Evolutionary conservation across 1,140 invertebrate species (phyloP).

Genomic region (Sycobia sp.): DNA sequence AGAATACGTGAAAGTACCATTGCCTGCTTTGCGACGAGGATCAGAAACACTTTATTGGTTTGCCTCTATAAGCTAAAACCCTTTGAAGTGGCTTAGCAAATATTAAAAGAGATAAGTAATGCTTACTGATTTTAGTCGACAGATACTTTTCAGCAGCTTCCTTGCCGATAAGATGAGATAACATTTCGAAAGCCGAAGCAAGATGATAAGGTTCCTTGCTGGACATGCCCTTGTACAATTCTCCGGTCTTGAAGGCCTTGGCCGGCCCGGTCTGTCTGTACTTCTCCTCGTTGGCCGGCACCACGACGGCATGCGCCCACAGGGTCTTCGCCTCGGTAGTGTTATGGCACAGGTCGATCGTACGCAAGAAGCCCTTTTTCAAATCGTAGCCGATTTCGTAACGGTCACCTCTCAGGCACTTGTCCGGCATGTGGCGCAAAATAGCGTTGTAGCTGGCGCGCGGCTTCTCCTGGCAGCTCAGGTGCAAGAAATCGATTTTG

Average conservation of each 20-base stretch:
- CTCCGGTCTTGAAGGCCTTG: constrained; percentile 10
- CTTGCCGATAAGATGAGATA: background rate
- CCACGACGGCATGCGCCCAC: constrained; percentile 13
- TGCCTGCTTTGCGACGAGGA: no score
- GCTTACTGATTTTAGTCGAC: constrained; percentile 1
- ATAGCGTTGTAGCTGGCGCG: constrained; percentile 8
- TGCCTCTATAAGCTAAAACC: no score
- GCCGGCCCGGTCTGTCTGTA: background rate
- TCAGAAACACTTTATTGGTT: no score
- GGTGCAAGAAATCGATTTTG: background rate
- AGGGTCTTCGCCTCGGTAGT: background rate
- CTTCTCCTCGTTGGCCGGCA: background rate
- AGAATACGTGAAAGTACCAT: no score
- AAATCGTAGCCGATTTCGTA: constrained; percentile 26
- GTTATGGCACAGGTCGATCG: constrained; percentile 15
- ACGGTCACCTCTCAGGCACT: background rate
- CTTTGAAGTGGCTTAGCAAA: no score
- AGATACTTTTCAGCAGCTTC: background rate
- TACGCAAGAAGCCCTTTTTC: constrained; percentile 1
- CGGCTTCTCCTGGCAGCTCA: constrained; percentile 14
- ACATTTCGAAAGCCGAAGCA: background rate
- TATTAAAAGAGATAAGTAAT: no score
- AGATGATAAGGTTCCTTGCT: constrained; percentile 15
- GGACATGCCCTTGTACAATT: constrained; percentile 10
- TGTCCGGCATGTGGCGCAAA: background rate